phyloP scores from a whole-genome alignment of 2,888 invertebrate genomes.

The Hypselothyrea guttata region DNA sequence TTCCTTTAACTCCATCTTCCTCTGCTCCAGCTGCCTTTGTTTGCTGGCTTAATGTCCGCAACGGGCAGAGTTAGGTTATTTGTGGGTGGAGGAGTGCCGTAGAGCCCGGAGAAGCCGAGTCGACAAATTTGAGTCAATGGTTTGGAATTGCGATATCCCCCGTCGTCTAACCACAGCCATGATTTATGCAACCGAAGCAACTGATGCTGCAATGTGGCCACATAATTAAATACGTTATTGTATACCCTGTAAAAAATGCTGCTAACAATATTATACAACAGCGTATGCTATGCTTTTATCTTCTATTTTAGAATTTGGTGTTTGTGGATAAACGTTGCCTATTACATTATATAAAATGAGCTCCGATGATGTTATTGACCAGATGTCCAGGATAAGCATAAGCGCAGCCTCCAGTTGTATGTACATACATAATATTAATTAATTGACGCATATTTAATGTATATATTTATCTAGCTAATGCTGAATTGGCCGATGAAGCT shows the following conservation, averaged over 20 bases:
- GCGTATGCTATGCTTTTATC: too few species aligned
- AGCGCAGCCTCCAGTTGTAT: too few species aligned
- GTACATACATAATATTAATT: too few species aligned
- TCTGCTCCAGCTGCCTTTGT: not conserved
- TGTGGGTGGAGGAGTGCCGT: not conserved
- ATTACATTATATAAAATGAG: too few species aligned
- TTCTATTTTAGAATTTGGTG: too few species aligned
- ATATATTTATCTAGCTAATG: too few species aligned
- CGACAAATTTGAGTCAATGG: slow-evolving; percentile 65
- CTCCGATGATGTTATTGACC: too few species aligned
- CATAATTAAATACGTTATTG: slow-evolving; percentile 67
- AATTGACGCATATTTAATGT: too few species aligned
- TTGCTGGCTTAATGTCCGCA: slow-evolving; percentile 42
- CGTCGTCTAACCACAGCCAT: slow-evolving; percentile 26
- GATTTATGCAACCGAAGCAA: slow-evolving; percentile 49
- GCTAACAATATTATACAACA: too few species aligned
- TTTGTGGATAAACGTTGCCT: too few species aligned
- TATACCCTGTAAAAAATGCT: slow-evolving; percentile 15
- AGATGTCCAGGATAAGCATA: too few species aligned
- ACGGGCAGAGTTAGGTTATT: slow-evolving; percentile 30
- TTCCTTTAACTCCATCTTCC: not conserved
- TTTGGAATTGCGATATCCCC: slow-evolving; percentile 55
- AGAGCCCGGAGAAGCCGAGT: slow-evolving; percentile 16
- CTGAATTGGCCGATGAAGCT: too few species aligned
- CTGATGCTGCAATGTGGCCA: slow-evolving; percentile 49